Evolutionary conservation across 1,140 invertebrate genomes (phyloP), one percentile per base, ranked within the genome.

Genomic region (Arctopsyche grandis): DNA sequence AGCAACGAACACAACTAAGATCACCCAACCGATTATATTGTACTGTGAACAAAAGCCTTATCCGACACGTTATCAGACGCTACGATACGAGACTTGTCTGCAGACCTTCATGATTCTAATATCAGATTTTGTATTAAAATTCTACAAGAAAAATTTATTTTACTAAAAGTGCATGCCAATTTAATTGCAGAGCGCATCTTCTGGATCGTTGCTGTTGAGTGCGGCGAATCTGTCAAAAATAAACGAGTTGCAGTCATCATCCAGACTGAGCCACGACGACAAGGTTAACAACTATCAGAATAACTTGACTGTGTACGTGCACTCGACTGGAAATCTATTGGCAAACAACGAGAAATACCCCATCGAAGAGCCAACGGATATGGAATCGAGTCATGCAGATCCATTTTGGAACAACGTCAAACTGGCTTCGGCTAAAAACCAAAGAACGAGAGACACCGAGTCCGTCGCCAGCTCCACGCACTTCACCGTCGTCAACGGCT

Each of bases 381-480:
- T 38, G 43, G 46, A 60, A 24, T 10, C 29, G 22, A 43, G 69
- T 0, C 79, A 83, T 29, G 79, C 85, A 0, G 88, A 88, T 79
- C 83, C 84, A 9, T 86, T 86, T 73, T 89, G 88, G 88, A 85
- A 82, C 9, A 87, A 87, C 21, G 87, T 89, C 5, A 89, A 87
- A 79, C 82, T 88, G 21, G 86, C 86, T 0, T 85, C 86, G 1
- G 83, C 84, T n/a, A 81, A 84, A 56, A 86, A 85, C 82, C 87
- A 87, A 82, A 85, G 88, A 85, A 52, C 46, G 5, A 52, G 71
- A 43, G 93, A 94, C 83, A 90, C 90, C 44, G 89, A 90, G 21
- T 95, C 94, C n/a, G 89, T 94, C 77, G 94, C 94, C 29, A 95
- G 93, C 85, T 95, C 93, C 77, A 95, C 93, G 75, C 94, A 96